phyloP scores from a whole-genome alignment of 2,113 vertebrate species.

The Lanius collurio region DNA sequence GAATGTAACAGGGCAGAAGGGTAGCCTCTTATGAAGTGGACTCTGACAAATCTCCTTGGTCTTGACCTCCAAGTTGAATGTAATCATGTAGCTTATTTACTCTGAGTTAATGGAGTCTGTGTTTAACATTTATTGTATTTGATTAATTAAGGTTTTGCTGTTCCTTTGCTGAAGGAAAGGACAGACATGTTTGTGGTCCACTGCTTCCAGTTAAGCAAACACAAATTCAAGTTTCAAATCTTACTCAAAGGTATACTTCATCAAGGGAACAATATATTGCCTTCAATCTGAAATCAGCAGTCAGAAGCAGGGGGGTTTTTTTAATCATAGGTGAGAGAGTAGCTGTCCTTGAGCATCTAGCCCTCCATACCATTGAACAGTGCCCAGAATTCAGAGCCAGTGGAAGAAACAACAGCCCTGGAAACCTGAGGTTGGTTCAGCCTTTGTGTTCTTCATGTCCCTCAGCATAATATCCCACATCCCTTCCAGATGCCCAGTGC shows the following conservation, averaged over 20 bases:
- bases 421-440: background rate
- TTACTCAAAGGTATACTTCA: background rate
- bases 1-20: background rate
- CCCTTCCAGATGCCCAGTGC: background rate
- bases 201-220: conserved; percentile 33
- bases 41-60: background rate
- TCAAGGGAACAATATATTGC: background rate
- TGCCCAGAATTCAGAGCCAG: background rate
- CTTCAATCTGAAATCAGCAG: conserved; percentile 14
- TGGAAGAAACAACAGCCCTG: background rate
- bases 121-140: conserved; percentile 35
- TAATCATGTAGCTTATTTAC: conserved; percentile 31
- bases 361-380: background rate
- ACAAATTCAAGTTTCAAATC: background rate
- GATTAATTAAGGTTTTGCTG: conserved; percentile 43
- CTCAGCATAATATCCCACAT: background rate
- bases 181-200: background rate
- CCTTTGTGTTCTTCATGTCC: background rate
- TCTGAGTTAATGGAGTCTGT: background rate
- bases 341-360: background rate
- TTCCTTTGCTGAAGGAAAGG: conserved; percentile 19
- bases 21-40: background rate
- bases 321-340: background rate
- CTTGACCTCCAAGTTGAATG: background rate
- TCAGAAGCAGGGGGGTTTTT: background rate